Conservation (phyloP, 2,888 invertebrate genomes). For the Drosophila flavopinicola region DNA sequence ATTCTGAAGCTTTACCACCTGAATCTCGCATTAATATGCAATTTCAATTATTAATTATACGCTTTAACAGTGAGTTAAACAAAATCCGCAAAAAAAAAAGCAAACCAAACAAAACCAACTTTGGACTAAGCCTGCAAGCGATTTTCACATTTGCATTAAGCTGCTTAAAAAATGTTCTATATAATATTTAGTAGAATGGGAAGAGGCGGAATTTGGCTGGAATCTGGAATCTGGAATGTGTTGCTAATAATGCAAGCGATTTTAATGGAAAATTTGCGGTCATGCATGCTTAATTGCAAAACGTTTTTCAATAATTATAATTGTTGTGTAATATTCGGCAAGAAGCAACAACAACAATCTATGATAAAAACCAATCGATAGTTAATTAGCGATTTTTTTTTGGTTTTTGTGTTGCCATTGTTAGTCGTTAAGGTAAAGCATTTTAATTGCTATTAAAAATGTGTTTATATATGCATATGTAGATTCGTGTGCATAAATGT, state of each 20-base stretch:
- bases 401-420: background rate
- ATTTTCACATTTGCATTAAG: slow-evolving; percentile 66
- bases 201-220: slow-evolving; percentile 8
- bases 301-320: slow-evolving; percentile 59
- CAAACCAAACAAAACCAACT: background rate
- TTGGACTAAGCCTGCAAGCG: slow-evolving; percentile 40
- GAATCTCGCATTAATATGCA: slow-evolving; percentile 41
- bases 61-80: slow-evolving; percentile 21
- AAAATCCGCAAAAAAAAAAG: background rate
- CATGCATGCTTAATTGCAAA: slow-evolving; percentile 74
- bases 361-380: slow-evolving; percentile 68
- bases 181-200: background rate
- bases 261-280: slow-evolving; percentile 79
- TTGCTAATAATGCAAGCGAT: slow-evolving; percentile 64
- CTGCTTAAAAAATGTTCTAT: slow-evolving; percentile 47
- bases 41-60: slow-evolving; percentile 52
- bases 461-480: slow-evolving; percentile 8
- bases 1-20: slow-evolving; percentile 13
- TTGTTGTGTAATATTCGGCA: slow-evolving; percentile 55
- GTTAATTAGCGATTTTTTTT: slow-evolving; percentile 64
- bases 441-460: slow-evolving; percentile 49
- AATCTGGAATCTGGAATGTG: too few species aligned
- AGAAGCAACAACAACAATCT: slow-evolving; percentile 6
- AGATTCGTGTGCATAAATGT: background rate
- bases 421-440: slow-evolving; percentile 10